Conservation (phyloP, 35 echinoderm and acorn worm genomes). For the Patiria miniata region DNA sequence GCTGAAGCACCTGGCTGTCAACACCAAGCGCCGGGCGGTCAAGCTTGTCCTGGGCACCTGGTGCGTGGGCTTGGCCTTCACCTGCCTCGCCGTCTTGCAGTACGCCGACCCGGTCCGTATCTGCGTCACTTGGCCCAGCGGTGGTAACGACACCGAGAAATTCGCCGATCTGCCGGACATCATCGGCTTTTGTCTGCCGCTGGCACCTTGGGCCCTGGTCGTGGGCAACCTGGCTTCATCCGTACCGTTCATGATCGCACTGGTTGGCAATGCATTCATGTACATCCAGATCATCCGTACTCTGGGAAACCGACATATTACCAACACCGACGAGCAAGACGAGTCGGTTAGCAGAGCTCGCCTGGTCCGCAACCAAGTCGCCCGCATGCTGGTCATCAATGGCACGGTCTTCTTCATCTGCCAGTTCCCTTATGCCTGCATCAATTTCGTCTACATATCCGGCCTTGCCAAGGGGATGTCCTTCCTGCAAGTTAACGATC, state of each 20-base stretch:
- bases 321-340: background rate
- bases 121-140: constrained; percentile 50
- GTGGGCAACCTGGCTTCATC: constrained; percentile 53
- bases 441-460: constrained; percentile 21
- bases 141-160: background rate
- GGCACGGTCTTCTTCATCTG: constrained; percentile 86
- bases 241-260: constrained; percentile 58
- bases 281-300: constrained; percentile 70
- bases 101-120: constrained; percentile 12
- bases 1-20: constrained; percentile 50
- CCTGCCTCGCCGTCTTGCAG: constrained; percentile 56
- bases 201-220: background rate
- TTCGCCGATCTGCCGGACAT: constrained; percentile 34
- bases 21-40: constrained; percentile 21
- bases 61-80: constrained; percentile 35
- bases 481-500: constrained; percentile 20
- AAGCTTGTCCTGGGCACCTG: constrained; percentile 56
- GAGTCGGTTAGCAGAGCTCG: constrained; percentile 23
- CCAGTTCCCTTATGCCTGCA: constrained; percentile 54
- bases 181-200: background rate
- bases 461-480: background rate
- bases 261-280: constrained; percentile 51
- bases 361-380: constrained; percentile 61
- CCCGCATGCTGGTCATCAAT: constrained; percentile 78
- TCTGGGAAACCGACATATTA: constrained; percentile 44